Conservation (phyloP, 2,888 invertebrate genomes). For the Schrankia costaestrigalis region DNA sequence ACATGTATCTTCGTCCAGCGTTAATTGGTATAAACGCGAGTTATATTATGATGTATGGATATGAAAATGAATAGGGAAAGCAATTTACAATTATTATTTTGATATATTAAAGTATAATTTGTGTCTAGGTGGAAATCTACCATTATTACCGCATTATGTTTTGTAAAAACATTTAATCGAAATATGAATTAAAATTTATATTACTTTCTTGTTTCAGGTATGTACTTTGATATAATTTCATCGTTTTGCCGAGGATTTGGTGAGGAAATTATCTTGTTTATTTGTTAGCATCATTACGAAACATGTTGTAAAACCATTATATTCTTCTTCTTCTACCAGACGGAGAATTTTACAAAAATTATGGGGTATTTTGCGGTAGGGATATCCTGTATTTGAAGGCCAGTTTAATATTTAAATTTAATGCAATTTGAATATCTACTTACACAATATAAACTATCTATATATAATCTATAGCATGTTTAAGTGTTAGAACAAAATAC, state of each 20-base stretch:
- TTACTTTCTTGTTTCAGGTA: constrained; percentile 56
- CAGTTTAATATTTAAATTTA: no score
- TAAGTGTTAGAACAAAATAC: constrained; percentile 27
- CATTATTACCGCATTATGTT: constrained; percentile 29
- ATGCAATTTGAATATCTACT: no score
- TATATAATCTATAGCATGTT: no score
- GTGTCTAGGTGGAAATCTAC: constrained; percentile 35
- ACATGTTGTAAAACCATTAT: no score
- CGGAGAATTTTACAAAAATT: no score
- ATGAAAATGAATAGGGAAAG: constrained; percentile 61
- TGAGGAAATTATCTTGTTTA: no score
- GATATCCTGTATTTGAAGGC: no score
- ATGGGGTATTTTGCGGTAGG: no score
- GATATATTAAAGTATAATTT: constrained; percentile 39
- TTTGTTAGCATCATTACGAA: no score
- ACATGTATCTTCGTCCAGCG: constrained; percentile 55
- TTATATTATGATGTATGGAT: constrained; percentile 63
- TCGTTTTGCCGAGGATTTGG: constrained; percentile 5
- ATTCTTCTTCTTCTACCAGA: no score
- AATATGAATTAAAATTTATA: constrained; percentile 7
- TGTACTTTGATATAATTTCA: constrained; percentile 25
- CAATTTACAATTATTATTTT: constrained; percentile 54
- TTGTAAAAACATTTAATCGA: constrained; percentile 4
- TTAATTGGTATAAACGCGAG: constrained; percentile 66
- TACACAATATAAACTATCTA: no score